These are phyloP conservation scores for Drosophila pegasa DNA, from an alignment of 2,888 invertebrate species.

Conservation along the genomic window DNA sequence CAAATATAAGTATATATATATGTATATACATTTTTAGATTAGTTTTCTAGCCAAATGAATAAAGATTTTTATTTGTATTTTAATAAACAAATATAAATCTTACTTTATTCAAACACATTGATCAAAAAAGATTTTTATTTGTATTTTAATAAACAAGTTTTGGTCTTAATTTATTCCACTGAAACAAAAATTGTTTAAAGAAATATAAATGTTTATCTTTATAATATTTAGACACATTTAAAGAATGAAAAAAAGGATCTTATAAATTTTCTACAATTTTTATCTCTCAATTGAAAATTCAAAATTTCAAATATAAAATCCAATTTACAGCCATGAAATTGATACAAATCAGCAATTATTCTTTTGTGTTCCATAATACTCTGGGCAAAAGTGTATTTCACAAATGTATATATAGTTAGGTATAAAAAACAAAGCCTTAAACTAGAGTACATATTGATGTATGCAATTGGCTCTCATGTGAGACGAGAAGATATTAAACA, in stretches of 20 bases:
- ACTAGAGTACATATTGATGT: constrained; percentile 14
- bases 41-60: too few species aligned
- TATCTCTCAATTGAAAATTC: background rate
- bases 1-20: background rate
- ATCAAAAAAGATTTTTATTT: background rate
- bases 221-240: background rate
- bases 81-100: too few species aligned
- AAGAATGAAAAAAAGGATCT: background rate
- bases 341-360: background rate
- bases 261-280: background rate
- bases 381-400: constrained; percentile 48
- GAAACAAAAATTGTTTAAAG: too few species aligned
- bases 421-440: constrained; percentile 44
- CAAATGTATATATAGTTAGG: constrained; percentile 20
- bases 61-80: background rate
- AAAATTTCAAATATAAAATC: too few species aligned
- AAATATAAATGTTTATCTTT: too few species aligned
- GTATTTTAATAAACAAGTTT: background rate
- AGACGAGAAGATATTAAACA: constrained; percentile 30
- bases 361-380: constrained; percentile 49
- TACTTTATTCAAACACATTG: too few species aligned
- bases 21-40: too few species aligned
- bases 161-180: too few species aligned
- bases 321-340: background rate
- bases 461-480: constrained; percentile 7